Base-by-base conservation (phyloP, 1,140 invertebrate species). In the Drosophila nigrodunni region DNA sequence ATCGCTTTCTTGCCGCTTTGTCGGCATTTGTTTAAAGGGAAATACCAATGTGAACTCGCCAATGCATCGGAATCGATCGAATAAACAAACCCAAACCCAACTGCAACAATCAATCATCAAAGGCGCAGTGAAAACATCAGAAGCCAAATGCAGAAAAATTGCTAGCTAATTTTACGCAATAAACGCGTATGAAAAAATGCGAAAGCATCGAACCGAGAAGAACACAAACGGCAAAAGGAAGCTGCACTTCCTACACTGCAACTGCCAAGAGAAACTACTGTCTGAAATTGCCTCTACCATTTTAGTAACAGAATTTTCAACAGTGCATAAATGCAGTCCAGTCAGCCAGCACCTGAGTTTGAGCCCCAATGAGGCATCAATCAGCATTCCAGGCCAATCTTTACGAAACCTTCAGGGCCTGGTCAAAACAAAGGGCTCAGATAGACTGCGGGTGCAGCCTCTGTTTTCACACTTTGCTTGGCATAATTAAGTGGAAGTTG, bases 391-490 rank as follows among this genome's bases (percentile, higher is more conserved):
- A 11, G 11, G 11, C 44, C 47, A 58, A 18, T 13, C 37, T n/a
- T n/a, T 11, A 9, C 37, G 61, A 44, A 41, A 59, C 37, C 52
- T 15, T 37, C 1, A 21, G 30, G 41, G 11, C n/a, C 11, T 43
- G 41, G 41, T 6, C 15, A 21, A 0, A 18, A 7, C 18, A 21
- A 6, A 47, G 49, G 61, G 58, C 49, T 37, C 59, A 74, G 25
- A 30, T 58, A 77, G 52, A 78, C 46, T 69, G 74, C 54, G 70
- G 70, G 62, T 73, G 70, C 62, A 37, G 62, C 46, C 18, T 43
- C 15, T 71, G 69, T 85, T 73, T 85, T 85, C 81, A 86, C 81
- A 85, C 81, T 73, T 49, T n/a, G 58, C 64, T 74, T 52, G 69
- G 41, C 78, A 77, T 85, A 81, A 85, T 86, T 85, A 66, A 69